Conservation (phyloP, 2,113 vertebrate species). For the Dolichotis patagonum region DNA sequence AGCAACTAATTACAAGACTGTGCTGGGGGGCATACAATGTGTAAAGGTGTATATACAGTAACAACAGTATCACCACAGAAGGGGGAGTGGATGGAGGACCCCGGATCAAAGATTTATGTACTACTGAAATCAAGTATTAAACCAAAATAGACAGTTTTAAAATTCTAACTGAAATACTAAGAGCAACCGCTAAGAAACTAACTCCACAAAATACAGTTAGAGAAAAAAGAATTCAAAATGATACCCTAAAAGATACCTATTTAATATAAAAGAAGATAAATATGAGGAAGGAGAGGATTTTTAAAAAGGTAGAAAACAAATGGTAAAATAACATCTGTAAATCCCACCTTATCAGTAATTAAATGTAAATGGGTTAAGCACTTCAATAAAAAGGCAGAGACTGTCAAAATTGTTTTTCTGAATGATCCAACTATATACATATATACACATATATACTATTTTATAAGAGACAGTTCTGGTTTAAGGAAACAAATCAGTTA, state of each 20-base stretch:
- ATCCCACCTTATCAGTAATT: not conserved
- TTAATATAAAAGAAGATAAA: constrained; percentile 14
- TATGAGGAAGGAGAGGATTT: not conserved
- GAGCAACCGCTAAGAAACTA: not conserved
- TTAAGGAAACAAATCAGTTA: constrained; percentile 24
- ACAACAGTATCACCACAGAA: not conserved
- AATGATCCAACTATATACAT: not conserved
- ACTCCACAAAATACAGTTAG: not conserved
- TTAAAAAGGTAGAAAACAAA: not conserved
- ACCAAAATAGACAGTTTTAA: constrained; percentile 38
- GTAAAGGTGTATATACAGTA: not conserved
- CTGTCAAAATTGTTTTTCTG: not conserved
- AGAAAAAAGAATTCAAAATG: constrained; percentile 37
- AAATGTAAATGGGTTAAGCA: constrained; percentile 17
- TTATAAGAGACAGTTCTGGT: constrained; percentile 39
- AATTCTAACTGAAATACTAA: constrained; percentile 31
- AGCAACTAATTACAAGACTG: constrained; percentile 31
- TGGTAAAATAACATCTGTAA: not conserved
- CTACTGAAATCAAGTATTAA: not conserved
- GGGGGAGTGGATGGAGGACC: not conserved
- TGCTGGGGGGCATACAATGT: not conserved
- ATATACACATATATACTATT: not conserved
- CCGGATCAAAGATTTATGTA: not conserved
- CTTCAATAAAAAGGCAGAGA: not conserved
- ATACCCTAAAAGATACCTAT: not conserved